A percentile compares a stretch with the other conserved stretches of the same genome.
phyloP scores from a whole-genome alignment of 2,797 vertebrate genomes.

The Enteromius thamalakanensis region DNA sequence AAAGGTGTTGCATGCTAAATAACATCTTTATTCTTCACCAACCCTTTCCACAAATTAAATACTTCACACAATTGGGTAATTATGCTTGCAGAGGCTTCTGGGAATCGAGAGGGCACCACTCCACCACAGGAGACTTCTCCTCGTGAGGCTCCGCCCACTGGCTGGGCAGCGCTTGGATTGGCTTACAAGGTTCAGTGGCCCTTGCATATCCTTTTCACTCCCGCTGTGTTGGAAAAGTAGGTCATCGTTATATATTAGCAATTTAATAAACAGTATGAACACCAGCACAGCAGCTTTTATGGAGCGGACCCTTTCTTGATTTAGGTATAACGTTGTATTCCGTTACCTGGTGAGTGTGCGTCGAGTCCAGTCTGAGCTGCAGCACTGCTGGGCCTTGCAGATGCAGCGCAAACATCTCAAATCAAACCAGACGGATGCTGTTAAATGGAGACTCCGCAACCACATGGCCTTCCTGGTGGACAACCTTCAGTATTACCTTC shows the following conservation, averaged over 20 bases:
- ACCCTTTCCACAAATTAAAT: not conserved
- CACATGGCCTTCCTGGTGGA: constrained; percentile 99
- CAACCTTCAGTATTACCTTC: constrained; percentile 97
- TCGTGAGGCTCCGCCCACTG: constrained; percentile 89
- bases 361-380: constrained; percentile 93
- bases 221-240: constrained; percentile 95
- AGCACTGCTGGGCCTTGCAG: constrained; percentile 98
- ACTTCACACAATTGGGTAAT: not conserved
- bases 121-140: constrained; percentile 91
- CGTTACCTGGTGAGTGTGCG: constrained; percentile 95
- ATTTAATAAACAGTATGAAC: not conserved
- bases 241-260: constrained; percentile 58
- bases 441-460: constrained; percentile 94
- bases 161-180: constrained; percentile 96
- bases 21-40: not conserved
- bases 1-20: constrained; percentile 81
- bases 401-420: constrained; percentile 96
- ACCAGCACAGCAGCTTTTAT: not conserved
- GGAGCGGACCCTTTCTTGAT: constrained; percentile 8
- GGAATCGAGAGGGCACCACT: constrained; percentile 83
- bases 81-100: constrained; percentile 78
- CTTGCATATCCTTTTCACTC: constrained; percentile 97
- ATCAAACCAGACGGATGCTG: constrained; percentile 88
- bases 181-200: constrained; percentile 98
- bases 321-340: constrained; percentile 96